Evolutionary conservation across 2,113 vertebrate genomes (phyloP), one percentile per base, ranked within the genome.

Genomic region (Cololabis saira): DNA sequence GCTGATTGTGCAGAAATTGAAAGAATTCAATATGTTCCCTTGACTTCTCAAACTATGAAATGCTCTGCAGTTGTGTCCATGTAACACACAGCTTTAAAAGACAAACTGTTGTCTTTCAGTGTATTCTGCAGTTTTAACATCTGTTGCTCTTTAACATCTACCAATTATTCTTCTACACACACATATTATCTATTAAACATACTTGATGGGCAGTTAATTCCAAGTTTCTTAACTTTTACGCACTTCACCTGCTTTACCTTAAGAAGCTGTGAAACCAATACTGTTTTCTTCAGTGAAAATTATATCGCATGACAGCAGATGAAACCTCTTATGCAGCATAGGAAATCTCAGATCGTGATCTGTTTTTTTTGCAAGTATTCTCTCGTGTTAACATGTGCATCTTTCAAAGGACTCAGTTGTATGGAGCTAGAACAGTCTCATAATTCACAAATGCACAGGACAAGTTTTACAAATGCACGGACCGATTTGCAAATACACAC

Each of bases 1-100:
- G 50, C 74, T 65, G 74, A 80, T 53, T 47, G 24, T 67, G 73
- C 76, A 74, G 72, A 69, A 47, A 17, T n/a, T 52, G 27, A 19
- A 72, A 58, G 14, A 18, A 71, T 78, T 78, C 55, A 56, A 53
- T 18, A 50, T 41, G 30, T 27, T 69, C 61, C 50, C 30, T 53
- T 1, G 60, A 60, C 61, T 52, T 52, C 18, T 4, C 1, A 42
- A 47, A 55, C 18, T 19, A 53, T 67, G 12, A 78, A 9, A 63
- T 57, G 56, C 14, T 59, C 48, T 27, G 12, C 21, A 17, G 65
- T 37, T 42, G 5, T 61, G 63, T 65, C 12, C 21, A 51, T 27
- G 6, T 2, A 51, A 16, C 14, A 2, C 2, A 4, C 49, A 63
- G 21, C 71, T 57, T 2, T 48, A 33, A 40, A 43, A 57, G 67